Base-by-base conservation (phyloP, 2,113 vertebrate species). In the Tauraco erythrolophus region DNA sequence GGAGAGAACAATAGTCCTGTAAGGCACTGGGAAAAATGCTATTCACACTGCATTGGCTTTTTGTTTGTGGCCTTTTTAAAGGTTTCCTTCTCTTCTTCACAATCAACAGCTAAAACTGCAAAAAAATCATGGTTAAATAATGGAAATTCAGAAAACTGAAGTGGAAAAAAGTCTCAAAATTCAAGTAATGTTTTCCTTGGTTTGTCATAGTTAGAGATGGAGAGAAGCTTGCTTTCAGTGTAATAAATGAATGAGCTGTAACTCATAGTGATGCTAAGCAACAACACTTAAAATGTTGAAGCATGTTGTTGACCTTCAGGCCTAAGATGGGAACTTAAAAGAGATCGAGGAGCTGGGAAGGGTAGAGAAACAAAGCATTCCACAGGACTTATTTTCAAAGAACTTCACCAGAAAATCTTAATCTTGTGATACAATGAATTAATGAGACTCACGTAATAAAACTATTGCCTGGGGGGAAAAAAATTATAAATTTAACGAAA, bases 221-320 rank as follows among this genome's bases (percentile, higher is more conserved):
- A 83, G 14, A 91, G 39, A 78, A 88, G 74, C 18, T 84, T 75
- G 13, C 19, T 78, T 91, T 91, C 57, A 53, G 14, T 14, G 19
- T 56, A 84, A 79, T 66, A 89, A 80, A 92, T 57, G 87, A 76
- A 78, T 58, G 10, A 81, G 39, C 30, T 87, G 37, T 46, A 95
- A 64, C 76, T 89, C 65, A 43, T 37, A n/a, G 50, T 78, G 77
- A 94, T 90, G 84, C 74, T 95, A 91, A 91, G 91, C 84, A 94
- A 45, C 69, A 91, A 7, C 57, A 50, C 51, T 60, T 87, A 57
- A 84, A 92, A 68, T 71, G 56, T 84, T 88, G 68, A 97, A 82
- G 48, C 6, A 46, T 30, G 48, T 75, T 84, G 46, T 79, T 90
- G 88, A 95, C 68, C 69, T 95, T 95, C 80, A 91, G 15, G 76